A percentile compares a stretch with the other conserved stretches of the same genome.
Conservation (phyloP, 2,113 vertebrate genomes). For the Periophthalmus modestus region DNA sequence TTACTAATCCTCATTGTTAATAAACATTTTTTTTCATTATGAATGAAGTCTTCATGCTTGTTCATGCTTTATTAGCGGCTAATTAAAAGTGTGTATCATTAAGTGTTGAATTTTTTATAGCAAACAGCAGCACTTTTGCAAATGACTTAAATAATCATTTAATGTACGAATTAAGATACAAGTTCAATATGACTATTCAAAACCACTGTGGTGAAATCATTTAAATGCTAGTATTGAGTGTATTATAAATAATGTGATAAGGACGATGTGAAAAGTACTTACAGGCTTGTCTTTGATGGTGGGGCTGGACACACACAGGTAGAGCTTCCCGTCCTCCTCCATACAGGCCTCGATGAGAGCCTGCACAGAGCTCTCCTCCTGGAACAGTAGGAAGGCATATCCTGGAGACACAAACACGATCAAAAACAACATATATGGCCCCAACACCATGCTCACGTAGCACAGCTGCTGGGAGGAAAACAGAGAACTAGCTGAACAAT, state of each 20-base stretch:
- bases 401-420: constrained; percentile 73
- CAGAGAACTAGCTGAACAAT: neutral
- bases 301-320: constrained; percentile 97
- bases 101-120: too few species aligned
- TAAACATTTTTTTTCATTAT: too few species aligned
- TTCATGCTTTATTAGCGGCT: too few species aligned
- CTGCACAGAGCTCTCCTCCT: constrained; percentile 97
- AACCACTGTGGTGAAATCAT: neutral
- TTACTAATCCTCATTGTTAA: too few species aligned
- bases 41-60: too few species aligned
- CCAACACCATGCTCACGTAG: neutral
- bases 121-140: too few species aligned
- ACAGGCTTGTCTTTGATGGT: constrained; percentile 99
- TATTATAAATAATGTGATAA: neutral
- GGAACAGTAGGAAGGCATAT: constrained; percentile 98
- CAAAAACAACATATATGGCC: constrained; percentile 7
- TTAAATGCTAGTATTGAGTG: neutral
- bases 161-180: neutral
- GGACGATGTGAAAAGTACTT: constrained; percentile 38
- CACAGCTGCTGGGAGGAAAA: neutral
- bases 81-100: too few species aligned
- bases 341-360: constrained; percentile 96
- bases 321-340: constrained; percentile 97
- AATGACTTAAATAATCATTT: too few species aligned
- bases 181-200: neutral